Percentiles rank a stretch among this genome's conserved stretches.
Evolutionary conservation across 2,888 invertebrate species (phyloP).

Genomic region (Brenthis daphne): DNA sequence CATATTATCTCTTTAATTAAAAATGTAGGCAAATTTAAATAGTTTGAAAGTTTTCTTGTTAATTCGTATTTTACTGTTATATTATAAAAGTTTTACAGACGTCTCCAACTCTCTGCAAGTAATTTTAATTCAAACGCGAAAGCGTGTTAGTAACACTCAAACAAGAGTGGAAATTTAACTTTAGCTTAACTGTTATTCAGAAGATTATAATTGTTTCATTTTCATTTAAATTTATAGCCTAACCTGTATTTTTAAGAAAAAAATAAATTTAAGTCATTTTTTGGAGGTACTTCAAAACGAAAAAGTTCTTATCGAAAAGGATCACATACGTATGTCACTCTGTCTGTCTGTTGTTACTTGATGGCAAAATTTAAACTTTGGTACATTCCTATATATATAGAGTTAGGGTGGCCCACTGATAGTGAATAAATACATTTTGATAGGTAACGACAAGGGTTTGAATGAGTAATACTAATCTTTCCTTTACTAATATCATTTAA

Average conservation of each 20-base stretch:
- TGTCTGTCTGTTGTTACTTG: no score
- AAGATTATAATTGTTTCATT: conserved; percentile 13
- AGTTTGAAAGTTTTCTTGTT: background rate
- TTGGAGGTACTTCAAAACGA: no score
- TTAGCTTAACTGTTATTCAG: conserved; percentile 8
- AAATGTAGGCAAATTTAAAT: background rate
- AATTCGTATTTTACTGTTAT: background rate
- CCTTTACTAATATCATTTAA: no score
- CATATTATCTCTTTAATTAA: background rate
- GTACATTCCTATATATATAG: no score
- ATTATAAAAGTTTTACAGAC: conserved; percentile 12
- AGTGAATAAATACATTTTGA: no score
- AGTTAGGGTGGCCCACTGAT: no score
- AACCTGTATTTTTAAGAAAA: background rate
- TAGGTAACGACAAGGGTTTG: no score
- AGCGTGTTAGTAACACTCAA: conserved; percentile 9
- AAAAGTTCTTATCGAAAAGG: no score
- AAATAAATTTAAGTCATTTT: no score
- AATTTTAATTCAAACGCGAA: conserved; percentile 22
- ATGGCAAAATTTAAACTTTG: no score
- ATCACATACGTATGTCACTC: no score
- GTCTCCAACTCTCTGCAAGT: conserved; percentile 6
- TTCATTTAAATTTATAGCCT: background rate
- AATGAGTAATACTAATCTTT: no score
- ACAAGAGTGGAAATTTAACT: background rate